A percentile compares a stretch with the other conserved stretches of the same genome.
phyloP scores from a whole-genome alignment of 2,113 vertebrate genomes.

The Mixornis gularis region DNA sequence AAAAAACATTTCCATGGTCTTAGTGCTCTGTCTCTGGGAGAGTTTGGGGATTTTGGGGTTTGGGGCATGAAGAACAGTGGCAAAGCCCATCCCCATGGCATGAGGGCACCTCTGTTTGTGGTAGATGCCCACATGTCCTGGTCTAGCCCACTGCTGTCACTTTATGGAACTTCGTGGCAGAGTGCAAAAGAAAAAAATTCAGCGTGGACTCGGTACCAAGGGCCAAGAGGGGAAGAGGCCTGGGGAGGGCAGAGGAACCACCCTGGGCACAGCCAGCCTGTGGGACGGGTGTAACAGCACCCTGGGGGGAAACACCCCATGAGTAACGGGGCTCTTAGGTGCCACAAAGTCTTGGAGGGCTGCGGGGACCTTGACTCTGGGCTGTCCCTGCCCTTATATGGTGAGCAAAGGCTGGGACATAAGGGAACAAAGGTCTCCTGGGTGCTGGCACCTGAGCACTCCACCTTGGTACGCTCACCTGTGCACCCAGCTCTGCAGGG shows the following conservation, averaged over 20 bases:
- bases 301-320: background rate
- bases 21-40: background rate
- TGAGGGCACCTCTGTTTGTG: background rate
- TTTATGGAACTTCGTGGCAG: background rate
- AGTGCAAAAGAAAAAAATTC: background rate
- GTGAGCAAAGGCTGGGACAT: conserved; percentile 22
- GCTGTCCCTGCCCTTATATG: conserved; percentile 67
- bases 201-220: background rate
- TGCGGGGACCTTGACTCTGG: conserved; percentile 35
- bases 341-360: background rate
- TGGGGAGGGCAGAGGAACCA: background rate
- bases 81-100: background rate
- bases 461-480: conserved; percentile 14
- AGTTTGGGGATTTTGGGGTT: background rate
- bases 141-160: background rate
- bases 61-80: background rate
- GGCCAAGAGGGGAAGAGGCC: background rate
- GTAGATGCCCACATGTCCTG: background rate
- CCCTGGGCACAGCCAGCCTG: rapidly evolving
- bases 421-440: conserved; percentile 62
- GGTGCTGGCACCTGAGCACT: conserved; percentile 24
- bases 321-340: background rate
- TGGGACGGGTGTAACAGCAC: background rate
- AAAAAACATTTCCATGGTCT: rapidly evolving
- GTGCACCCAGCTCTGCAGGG: conserved; percentile 20